These are phyloP conservation scores for Bombus confusus DNA, from an alignment of 1,140 invertebrate genomes.

Conservation along the genomic window DNA sequence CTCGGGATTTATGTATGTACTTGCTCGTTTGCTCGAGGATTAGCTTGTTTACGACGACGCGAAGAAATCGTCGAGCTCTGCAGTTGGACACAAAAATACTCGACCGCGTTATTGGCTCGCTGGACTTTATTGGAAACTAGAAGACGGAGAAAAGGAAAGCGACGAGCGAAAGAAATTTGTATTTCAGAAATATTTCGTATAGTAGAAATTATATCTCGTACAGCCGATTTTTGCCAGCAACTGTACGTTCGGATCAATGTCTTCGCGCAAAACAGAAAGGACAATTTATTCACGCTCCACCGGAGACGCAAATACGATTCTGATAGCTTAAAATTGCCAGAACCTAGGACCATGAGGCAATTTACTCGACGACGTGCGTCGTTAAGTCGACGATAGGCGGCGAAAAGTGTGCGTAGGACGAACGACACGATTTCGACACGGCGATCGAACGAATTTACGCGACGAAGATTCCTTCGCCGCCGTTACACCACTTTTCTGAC, in stretches of 20 bases:
- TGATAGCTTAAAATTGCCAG: not conserved
- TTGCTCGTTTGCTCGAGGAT: not conserved
- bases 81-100: not conserved
- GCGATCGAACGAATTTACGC: slow-evolving; percentile 3
- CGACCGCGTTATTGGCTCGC: too few species aligned
- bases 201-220: too few species aligned
- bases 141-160: too few species aligned
- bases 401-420: slow-evolving; percentile 17
- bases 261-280: too few species aligned
- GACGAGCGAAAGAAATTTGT: too few species aligned
- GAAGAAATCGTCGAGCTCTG: not conserved
- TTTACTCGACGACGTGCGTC: not conserved
- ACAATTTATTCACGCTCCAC: not conserved
- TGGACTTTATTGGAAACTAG: too few species aligned
- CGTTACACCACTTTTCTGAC: not conserved
- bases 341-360: slow-evolving; percentile 17
- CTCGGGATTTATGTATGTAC: not conserved
- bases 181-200: too few species aligned
- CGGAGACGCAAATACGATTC: not conserved
- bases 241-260: too few species aligned
- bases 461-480: too few species aligned
- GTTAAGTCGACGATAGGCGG: not conserved
- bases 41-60: not conserved
- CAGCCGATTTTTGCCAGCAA: too few species aligned
- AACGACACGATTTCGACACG: slow-evolving; percentile 13